Evolutionary conservation across 2,113 vertebrate genomes (phyloP).

Genomic region (Telmatochromis sp.): DNA sequence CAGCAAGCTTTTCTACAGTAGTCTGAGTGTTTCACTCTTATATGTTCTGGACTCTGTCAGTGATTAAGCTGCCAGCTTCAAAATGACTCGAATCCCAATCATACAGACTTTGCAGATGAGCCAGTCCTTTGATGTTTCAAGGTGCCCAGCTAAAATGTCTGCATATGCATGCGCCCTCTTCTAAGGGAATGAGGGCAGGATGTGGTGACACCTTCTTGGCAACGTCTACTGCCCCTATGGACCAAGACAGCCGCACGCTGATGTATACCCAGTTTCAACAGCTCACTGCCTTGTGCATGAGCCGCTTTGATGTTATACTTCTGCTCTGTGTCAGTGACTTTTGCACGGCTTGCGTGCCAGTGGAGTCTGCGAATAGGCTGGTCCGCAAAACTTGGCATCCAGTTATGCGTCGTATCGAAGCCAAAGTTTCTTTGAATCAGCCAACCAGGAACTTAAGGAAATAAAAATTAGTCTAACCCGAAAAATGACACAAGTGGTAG

Average conservation of each 20-base stretch:
- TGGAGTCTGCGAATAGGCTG: slow-evolving; percentile 30
- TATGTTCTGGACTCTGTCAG: neutral
- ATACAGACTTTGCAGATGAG: neutral
- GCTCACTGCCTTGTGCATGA: slow-evolving; percentile 14
- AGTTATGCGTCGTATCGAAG: neutral
- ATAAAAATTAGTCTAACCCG: slow-evolving; percentile 6
- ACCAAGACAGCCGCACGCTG: neutral
- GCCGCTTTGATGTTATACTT: slow-evolving; percentile 23
- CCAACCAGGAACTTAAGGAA: neutral
- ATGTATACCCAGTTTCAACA: slow-evolving; percentile 22
- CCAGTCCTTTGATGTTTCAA: slow-evolving; percentile 32
- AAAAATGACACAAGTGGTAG: neutral
- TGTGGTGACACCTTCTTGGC: slow-evolving; percentile 61
- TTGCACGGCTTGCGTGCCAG: neutral
- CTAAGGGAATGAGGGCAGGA: slow-evolving; percentile 38
- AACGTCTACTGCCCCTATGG: neutral
- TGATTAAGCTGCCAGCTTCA: slow-evolving; percentile 13
- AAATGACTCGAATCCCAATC: slow-evolving; percentile 7
- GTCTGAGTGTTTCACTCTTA: neutral
- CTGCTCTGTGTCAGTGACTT: slow-evolving; percentile 16
- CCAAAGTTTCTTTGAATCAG: slow-evolving; percentile 13
- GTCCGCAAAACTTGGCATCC: neutral
- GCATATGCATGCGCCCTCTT: neutral
- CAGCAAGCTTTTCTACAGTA: neutral
- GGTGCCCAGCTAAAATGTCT: slow-evolving; percentile 17